Evolutionary conservation across 2,888 invertebrate species (phyloP), one percentile per base, ranked within the genome.

Genomic region (Polydrusus cervinus): DNA sequence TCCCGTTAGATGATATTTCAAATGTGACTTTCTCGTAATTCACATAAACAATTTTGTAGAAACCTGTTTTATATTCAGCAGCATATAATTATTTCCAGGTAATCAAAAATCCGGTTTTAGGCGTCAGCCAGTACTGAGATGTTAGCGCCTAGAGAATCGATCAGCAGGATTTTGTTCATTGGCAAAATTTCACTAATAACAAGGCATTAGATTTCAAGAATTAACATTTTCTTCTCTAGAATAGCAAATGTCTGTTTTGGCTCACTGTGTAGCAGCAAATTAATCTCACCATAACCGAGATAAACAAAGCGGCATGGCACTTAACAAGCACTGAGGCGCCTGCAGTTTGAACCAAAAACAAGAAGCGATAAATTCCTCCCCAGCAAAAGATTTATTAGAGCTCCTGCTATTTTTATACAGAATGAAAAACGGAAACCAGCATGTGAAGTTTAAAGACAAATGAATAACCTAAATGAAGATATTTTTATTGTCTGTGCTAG

Each of bases 281-380:
- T 43, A 43, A 43, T 43, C 47, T 53, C 7, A 53, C 53, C 25
- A 60, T 60, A 38, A 60, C 38, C 38, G 38, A 60, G 34, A 34
- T 38, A 60, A 60, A 60, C 11, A 14, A 53, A 14, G 38, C 57
- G 55, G 34, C 9, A 55, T 38, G 38, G 38, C 57, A 38, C 18
- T 60, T 40, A 47, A 8, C 34, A 34, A 55, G 38, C 16, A 60
- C 40, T 38, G 38, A 16, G 57, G 57, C 57, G 57, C 57, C 57
- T 60, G 57, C 57, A 60, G 57, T 60, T 55, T 38, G 1, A 60
- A 60, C 55, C 57, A 60, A 38, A 38, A 60, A 60, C 57, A 18
- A 60, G 57, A 38, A 60, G 57, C 38, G 38, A 60, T 60, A 60
- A 60, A 60, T 60, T 60, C 57, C 38, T 60, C 57, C 57, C 57